A percentile compares a stretch with the other conserved stretches of the same genome.
Conservation (phyloP, 2,113 vertebrate genomes). For the Hippotragus niger region DNA sequence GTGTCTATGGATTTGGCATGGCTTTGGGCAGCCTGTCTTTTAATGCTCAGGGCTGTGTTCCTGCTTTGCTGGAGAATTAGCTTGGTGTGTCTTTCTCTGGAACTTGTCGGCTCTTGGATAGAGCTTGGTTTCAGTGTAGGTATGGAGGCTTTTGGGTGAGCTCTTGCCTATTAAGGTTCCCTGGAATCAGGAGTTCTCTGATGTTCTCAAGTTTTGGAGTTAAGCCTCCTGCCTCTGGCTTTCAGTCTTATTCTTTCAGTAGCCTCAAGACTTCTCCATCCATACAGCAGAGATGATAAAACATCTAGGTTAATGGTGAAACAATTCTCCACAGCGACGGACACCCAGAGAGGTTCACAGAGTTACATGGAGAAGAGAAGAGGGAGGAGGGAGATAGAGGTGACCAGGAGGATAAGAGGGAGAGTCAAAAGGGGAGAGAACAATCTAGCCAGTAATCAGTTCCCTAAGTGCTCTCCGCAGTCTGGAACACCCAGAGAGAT, state of each 20-base stretch:
- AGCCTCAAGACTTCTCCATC: neutral
- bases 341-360: neutral
- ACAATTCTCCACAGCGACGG: neutral
- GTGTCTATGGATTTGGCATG: neutral
- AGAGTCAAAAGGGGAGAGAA: neutral
- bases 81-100: neutral
- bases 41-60: neutral
- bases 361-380: neutral
- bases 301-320: neutral
- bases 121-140: neutral
- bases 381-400: neutral
- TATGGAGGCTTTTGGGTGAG: neutral
- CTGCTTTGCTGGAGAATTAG: neutral
- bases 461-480: neutral
- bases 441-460: neutral
- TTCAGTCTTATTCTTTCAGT: neutral
- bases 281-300: neutral
- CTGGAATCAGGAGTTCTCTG: neutral
- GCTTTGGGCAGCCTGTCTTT: neutral
- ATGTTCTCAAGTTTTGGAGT: neutral
- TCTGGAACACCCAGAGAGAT: neutral
- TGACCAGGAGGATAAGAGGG: neutral
- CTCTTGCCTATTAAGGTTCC: neutral
- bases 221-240: neutral
- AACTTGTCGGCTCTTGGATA: neutral